Evolutionary conservation across 1,140 invertebrate species (phyloP).

Genomic region (Stegodyphus dumicola): DNA sequence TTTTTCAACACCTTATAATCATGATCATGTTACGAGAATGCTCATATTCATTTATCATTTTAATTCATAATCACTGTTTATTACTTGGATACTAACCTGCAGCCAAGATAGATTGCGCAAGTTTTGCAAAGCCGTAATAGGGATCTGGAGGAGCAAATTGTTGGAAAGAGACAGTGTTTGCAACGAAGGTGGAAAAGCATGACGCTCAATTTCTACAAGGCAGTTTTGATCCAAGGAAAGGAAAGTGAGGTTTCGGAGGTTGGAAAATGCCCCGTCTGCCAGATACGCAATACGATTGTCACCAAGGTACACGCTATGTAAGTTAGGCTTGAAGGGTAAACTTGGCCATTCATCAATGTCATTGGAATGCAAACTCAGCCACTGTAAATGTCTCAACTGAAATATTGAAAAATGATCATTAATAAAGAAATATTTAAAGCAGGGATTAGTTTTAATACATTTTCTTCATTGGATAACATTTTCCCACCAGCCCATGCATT

Average conservation of each 20-base stretch:
- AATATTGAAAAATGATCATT: not conserved
- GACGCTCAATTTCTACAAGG: constrained; percentile 60
- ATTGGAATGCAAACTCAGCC: constrained; percentile 86
- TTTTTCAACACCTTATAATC: no score
- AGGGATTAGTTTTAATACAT: no score
- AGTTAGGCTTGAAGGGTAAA: constrained; percentile 8
- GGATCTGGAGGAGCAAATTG: constrained; percentile 78
- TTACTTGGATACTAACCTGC: constrained; percentile 64
- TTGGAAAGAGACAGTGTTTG: constrained; percentile 86
- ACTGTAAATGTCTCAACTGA: constrained; percentile 78
- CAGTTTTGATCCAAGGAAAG: constrained; percentile 63
- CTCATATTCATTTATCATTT: no score
- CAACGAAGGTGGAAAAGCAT: constrained; percentile 68
- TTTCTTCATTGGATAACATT: no score
- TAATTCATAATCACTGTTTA: no score
- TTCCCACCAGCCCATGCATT: no score
- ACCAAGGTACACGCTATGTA: constrained; percentile 62
- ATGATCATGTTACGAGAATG: no score
- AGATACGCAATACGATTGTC: constrained; percentile 62
- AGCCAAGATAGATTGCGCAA: constrained; percentile 74
- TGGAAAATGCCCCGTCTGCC: constrained; percentile 60
- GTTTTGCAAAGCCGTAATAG: constrained; percentile 74
- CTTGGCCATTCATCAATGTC: constrained; percentile 72
- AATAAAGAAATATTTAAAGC: no score
- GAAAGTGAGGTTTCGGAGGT: constrained; percentile 59